A percentile compares a stretch with the other conserved stretches of the same genome.
These are phyloP conservation scores for Spilosoma lubricipeda DNA, from an alignment of 2,888 invertebrate species.

Conservation along the genomic window DNA sequence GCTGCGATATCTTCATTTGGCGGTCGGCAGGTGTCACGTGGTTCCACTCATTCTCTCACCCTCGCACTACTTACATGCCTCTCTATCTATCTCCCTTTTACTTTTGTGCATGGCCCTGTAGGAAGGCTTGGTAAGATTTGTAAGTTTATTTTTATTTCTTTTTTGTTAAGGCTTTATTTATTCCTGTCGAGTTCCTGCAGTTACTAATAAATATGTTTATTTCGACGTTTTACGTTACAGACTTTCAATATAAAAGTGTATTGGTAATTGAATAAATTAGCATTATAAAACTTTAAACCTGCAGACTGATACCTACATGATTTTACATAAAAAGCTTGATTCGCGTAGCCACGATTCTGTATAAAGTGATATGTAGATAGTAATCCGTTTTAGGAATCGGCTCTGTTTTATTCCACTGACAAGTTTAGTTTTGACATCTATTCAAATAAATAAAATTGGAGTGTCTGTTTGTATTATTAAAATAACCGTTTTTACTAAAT, in stretches of 20 bases:
- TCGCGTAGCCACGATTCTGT: too few species aligned
- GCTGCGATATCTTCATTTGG: conserved; percentile 87
- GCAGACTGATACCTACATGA: not conserved
- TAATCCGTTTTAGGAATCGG: not conserved
- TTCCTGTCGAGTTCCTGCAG: conserved; percentile 74
- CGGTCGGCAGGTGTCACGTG: conserved; percentile 85
- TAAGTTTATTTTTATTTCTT: conserved; percentile 62
- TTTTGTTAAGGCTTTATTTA: conserved; percentile 79
- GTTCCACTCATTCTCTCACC: conserved; percentile 58
- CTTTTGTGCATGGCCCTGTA: conserved; percentile 72
- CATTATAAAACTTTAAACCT: not conserved
- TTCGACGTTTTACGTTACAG: conserved; percentile 34
- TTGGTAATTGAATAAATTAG: conserved; percentile 1
- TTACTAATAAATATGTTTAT: conserved; percentile 72
- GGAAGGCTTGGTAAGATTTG: conserved; percentile 75
- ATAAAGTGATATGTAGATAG: not conserved
- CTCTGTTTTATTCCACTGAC: too few species aligned
- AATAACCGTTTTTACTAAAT: too few species aligned
- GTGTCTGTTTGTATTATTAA: too few species aligned
- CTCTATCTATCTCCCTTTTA: conserved; percentile 59
- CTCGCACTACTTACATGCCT: conserved; percentile 53
- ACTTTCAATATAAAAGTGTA: conserved; percentile 40
- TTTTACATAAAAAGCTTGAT: not conserved
- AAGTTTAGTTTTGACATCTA: too few species aligned
- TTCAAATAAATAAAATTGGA: too few species aligned